Conservation (phyloP, 2,888 invertebrate species). For the Agrotis segetum region DNA sequence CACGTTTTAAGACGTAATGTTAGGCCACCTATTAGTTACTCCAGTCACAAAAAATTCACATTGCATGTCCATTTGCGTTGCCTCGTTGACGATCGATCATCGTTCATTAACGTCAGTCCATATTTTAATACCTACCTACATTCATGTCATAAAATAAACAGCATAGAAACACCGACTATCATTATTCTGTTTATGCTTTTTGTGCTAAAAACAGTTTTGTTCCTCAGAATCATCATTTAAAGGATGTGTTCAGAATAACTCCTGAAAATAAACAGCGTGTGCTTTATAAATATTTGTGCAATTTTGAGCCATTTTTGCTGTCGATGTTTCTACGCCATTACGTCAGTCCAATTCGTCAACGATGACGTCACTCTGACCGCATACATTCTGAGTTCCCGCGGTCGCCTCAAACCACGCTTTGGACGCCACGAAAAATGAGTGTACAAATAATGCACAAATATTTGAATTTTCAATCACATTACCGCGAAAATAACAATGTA, state of each 20-base stretch:
- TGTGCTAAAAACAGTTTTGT: slow-evolving; percentile 9
- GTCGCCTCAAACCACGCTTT: slow-evolving; percentile 30
- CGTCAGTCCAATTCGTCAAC: slow-evolving; percentile 43
- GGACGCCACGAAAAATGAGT: slow-evolving; percentile 6
- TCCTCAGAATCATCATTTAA: background rate
- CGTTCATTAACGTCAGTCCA: slow-evolving; percentile 5
- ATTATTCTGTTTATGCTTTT: background rate
- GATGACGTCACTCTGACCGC: slow-evolving; percentile 39
- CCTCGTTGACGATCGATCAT: slow-evolving; percentile 42
- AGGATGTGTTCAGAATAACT: background rate
- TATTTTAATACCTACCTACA: slow-evolving; percentile 8
- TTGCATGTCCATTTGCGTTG: background rate
- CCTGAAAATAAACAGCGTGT: background rate
- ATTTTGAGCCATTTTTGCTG: slow-evolving; percentile 6
- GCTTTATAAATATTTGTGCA: slow-evolving; percentile 17
- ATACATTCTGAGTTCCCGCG: slow-evolving; percentile 34
- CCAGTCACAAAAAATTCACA: slow-evolving; percentile 22
- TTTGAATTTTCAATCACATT: slow-evolving; percentile 17
- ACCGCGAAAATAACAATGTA: slow-evolving; percentile 35
- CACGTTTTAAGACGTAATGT: too few relatives aligned
- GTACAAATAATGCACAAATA: slow-evolving; percentile 25
- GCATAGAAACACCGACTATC: slow-evolving; percentile 18
- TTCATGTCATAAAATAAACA: slow-evolving; percentile 13
- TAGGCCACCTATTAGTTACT: background rate
- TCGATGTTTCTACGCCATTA: slow-evolving; percentile 32